Conservation (phyloP, 2,797 vertebrate genomes). For the Limosa lapponica region DNA sequence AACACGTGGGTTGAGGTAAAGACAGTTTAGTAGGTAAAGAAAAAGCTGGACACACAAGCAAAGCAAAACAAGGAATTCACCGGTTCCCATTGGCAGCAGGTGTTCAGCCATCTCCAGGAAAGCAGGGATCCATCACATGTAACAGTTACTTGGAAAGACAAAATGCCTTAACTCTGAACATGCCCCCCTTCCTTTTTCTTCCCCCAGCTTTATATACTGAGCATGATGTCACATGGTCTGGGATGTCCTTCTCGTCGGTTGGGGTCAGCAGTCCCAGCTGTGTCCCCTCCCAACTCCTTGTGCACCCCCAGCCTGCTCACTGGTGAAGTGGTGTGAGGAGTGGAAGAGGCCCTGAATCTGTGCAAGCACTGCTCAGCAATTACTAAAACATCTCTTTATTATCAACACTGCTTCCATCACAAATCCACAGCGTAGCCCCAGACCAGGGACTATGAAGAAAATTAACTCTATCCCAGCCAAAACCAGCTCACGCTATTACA, state of each 20-base stretch:
- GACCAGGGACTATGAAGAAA: neutral
- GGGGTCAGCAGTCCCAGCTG: neutral
- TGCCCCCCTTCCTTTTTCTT: neutral
- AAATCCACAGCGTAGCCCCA: neutral
- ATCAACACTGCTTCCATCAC: neutral
- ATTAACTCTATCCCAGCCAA: neutral
- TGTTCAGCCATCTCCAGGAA: neutral
- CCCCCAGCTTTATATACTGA: neutral
- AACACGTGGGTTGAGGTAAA: neutral
- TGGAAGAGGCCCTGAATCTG: neutral
- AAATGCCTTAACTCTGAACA: rapidly evolving
- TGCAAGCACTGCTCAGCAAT: neutral
- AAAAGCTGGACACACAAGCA: neutral
- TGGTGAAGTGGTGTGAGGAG: neutral
- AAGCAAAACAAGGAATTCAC: neutral
- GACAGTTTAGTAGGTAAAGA: neutral
- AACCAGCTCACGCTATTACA: neutral
- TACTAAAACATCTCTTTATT: neutral
- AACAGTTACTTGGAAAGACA: neutral
- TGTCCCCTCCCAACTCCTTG: neutral
- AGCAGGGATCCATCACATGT: rapidly evolving
- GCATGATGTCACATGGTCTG: rapidly evolving
- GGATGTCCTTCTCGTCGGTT: neutral
- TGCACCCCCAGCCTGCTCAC: neutral
- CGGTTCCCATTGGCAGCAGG: rapidly evolving